Evolutionary conservation across 2,888 invertebrate species (phyloP).

Genomic region (Pseudolycoriella hygida): DNA sequence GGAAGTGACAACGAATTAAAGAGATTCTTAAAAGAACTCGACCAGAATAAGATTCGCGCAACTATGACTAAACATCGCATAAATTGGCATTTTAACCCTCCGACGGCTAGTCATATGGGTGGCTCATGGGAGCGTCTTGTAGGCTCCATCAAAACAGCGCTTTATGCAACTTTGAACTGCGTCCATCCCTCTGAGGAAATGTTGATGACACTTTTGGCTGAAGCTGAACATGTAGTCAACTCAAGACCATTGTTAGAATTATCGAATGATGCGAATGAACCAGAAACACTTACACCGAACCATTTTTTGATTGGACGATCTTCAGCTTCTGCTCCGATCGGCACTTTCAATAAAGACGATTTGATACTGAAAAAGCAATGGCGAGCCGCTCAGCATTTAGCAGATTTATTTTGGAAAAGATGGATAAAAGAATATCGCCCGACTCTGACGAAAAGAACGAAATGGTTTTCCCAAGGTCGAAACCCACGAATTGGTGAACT

Average conservation of each 20-base stretch:
- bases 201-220: background rate
- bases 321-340: conserved; percentile 10
- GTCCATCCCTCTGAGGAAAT: background rate
- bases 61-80: background rate
- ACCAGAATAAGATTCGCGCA: background rate
- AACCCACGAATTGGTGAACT: background rate
- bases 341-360: conserved; percentile 1
- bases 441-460: conserved; percentile 6
- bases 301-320: conserved; percentile 13
- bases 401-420: conserved; percentile 10
- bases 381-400: conserved; percentile 8
- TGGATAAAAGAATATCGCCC: conserved; percentile 6
- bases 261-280: conserved; percentile 8
- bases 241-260: conserved; percentile 1
- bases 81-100: conserved; percentile 2
- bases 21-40: background rate
- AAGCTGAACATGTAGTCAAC: background rate
- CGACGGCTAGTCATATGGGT: conserved; percentile 7
- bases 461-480: conserved; percentile 4
- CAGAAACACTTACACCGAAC: conserved; percentile 15
- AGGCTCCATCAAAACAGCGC: conserved; percentile 1
- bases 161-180: background rate
- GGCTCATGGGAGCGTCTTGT: conserved; percentile 12
- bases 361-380: conserved; percentile 3
- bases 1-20: conserved; percentile 7